A percentile compares a stretch with the other conserved stretches of the same genome.
phyloP scores from a whole-genome alignment of 2,113 vertebrate species.

The Carassius carassius region DNA sequence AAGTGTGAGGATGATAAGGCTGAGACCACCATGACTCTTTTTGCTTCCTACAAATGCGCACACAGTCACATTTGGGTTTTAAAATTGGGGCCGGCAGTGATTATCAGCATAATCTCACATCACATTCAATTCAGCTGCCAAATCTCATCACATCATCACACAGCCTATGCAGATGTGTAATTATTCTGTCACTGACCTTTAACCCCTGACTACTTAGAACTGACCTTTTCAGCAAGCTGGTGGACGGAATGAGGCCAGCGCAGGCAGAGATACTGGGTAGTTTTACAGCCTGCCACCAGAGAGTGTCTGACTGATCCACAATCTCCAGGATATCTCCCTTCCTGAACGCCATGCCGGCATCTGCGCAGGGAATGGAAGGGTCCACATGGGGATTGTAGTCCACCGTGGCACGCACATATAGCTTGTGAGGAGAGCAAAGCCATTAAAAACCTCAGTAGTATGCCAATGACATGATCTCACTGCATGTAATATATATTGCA shows the following conservation, averaged over 20 bases:
- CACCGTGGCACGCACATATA: conserved; percentile 87
- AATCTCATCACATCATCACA: conserved; percentile 7
- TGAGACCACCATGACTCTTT: conserved; percentile 89
- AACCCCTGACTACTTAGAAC: conserved; percentile 21
- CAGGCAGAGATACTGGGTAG: conserved; percentile 79
- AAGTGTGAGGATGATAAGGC: conserved; percentile 80
- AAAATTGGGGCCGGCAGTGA: not conserved
- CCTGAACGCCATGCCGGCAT: conserved; percentile 88
- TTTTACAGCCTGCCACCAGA: conserved; percentile 98
- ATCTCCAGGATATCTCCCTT: conserved; percentile 94
- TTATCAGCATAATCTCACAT: conserved; percentile 7
- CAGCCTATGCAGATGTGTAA: not conserved
- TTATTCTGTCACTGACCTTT: not conserved
- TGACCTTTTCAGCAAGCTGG: conserved; percentile 87
- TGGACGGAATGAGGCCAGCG: conserved; percentile 91
- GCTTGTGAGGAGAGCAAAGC: conserved; percentile 64
- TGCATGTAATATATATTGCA: too few species aligned
- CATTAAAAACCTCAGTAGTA: not conserved
- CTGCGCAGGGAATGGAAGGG: conserved; percentile 86
- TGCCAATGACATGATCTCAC: too few species aligned
- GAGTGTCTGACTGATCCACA: conserved; percentile 89
- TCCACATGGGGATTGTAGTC: conserved; percentile 92
- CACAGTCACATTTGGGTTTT: not conserved
- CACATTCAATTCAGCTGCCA: not conserved
- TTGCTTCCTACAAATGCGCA: conserved; percentile 81